Evolutionary conservation across 2,888 invertebrate genomes (phyloP), one percentile per base, ranked within the genome.

Genomic region (Fabriciana adippe): DNA sequence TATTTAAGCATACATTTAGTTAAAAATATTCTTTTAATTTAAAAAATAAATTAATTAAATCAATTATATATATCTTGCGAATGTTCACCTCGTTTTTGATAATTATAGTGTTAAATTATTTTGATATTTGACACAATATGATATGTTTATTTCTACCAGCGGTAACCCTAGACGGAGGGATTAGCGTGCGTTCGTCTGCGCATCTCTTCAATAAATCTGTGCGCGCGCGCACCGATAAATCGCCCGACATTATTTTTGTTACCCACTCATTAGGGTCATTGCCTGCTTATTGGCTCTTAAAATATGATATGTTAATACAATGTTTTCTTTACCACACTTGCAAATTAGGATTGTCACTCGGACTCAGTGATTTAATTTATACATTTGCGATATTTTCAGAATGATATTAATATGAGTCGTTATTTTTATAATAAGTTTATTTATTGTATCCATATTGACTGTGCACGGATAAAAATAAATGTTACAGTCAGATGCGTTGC

Each of bases 241-340:
- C 88, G 89, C 84, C 80, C 79, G 79, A 84, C 89, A 92, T 91
- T 92, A 92, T 92, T 92, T 91, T 90, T 90, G 90, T 91, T 90
- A 84, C 87, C 86, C 85, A 84, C 91, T 90, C 91, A 90, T 91
- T 91, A 90, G 88, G 92, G 92, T 92, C 92, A 89, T 92, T 91
- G 92, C 80, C 91, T 89, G 88, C 87, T 85, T 85, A 90, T 88
- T 90, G 90, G 86, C 89, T 91, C 90, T 79, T 88, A 83, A 88
- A 84, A 86, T 90, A 89, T 84, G 83, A 87, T 78, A 80, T 79
- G 79, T 82, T 84, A 80, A 83, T 73, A 67, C 73, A 76, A 81
- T 85, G 85, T 86, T 87, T 87, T 83, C 80, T 83, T 84, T 79
- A 79, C 76, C 81, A 74, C 79, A 77, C 78, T 81, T 76, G 80